Conservation (phyloP, 2,888 invertebrate genomes). For the Rhogogaster chlorosoma region DNA sequence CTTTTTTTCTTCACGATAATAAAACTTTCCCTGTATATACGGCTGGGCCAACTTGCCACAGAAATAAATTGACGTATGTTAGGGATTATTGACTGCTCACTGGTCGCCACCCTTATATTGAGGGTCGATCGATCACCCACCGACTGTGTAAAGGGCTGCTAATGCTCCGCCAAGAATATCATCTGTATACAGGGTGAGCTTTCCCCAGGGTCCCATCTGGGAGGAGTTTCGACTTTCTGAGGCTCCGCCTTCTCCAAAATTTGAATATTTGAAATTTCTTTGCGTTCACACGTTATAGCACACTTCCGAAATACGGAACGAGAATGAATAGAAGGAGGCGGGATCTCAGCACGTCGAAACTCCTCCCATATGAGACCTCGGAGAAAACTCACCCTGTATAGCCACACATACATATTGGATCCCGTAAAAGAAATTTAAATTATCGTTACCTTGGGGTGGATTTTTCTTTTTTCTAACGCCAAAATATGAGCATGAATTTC, state of each 20-base stretch:
- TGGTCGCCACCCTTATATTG: constrained; percentile 20
- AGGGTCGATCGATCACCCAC: constrained; percentile 30
- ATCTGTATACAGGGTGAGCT: too few species aligned
- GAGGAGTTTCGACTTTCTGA: too few species aligned
- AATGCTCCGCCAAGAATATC: constrained; percentile 9
- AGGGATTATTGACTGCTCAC: constrained; percentile 37
- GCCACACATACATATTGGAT: neutral
- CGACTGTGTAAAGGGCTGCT: constrained; percentile 26
- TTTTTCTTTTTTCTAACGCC: neutral
- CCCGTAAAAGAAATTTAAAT: neutral
- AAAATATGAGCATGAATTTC: too few species aligned
- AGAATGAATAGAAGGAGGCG: too few species aligned
- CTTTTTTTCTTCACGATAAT: neutral
- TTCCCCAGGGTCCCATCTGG: too few species aligned
- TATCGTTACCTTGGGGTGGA: neutral
- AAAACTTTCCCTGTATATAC: neutral
- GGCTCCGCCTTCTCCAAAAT: too few species aligned
- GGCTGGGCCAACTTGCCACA: neutral
- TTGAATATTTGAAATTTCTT: too few species aligned
- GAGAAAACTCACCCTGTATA: too few species aligned
- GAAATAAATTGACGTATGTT: constrained; percentile 4
- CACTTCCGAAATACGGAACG: too few species aligned
- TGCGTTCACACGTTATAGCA: too few species aligned
- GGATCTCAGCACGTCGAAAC: too few species aligned
- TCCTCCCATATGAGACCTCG: too few species aligned